Conservation (phyloP, 2,888 invertebrate genomes). For the Sericinus montela region DNA sequence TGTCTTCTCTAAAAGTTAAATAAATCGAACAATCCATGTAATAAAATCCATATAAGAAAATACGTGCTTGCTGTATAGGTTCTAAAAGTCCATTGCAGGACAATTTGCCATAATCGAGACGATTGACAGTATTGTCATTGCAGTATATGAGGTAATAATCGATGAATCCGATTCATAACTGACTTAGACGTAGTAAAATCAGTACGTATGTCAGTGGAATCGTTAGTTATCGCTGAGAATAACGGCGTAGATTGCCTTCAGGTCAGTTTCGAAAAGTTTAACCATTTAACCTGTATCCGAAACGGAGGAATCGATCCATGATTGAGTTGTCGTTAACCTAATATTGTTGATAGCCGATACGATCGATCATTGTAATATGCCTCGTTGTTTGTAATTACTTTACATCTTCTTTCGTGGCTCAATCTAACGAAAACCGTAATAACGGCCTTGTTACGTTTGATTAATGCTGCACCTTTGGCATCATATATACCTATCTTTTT, state of each 20-base stretch:
- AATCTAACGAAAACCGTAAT: neutral
- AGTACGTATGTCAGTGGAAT: neutral
- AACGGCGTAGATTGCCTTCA: neutral
- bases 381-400: neutral
- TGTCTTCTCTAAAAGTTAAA: too few species aligned
- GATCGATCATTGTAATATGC: constrained; percentile 3
- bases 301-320: neutral
- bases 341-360: neutral
- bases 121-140: too few species aligned
- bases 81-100: too few species aligned
- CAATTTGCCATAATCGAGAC: too few species aligned
- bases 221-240: neutral
- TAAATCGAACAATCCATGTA: too few species aligned
- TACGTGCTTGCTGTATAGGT: too few species aligned
- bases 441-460: neutral
- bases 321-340: constrained; percentile 9
- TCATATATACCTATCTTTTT: too few species aligned
- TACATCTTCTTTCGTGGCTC: neutral
- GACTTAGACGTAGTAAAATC: too few species aligned
- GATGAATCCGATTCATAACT: too few species aligned
- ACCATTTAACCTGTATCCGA: constrained; percentile 1
- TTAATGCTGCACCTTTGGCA: neutral
- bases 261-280: neutral
- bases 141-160: too few species aligned
- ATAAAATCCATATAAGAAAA: too few species aligned